Evolutionary conservation across 2,888 invertebrate species (phyloP), one percentile per base, ranked within the genome.

Genomic region (Harpalus rufipes): DNA sequence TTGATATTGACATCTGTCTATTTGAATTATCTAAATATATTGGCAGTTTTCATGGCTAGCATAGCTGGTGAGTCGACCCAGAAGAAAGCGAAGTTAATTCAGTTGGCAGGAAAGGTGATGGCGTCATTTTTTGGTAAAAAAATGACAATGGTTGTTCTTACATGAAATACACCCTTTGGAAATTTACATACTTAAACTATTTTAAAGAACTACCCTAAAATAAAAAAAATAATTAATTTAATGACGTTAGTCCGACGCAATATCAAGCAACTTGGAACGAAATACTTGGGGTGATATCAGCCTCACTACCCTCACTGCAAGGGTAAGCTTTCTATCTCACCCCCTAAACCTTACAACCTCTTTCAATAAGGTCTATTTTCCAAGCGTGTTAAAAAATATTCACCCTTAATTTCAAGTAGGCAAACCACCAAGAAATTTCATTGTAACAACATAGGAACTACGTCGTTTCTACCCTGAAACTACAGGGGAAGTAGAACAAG

Each of bases 371-470:
- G 68, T 7, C 32, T 56, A 72, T n/a, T 58, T 44, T 82, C 82
- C 72, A 56, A n/a, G 16, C 16, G 68, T 12, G 21, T 51, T 56
- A 58, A 82, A 68, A 82, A 82, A 72, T 72, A 72, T 82, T 56
- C 82, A 82, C 82, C 82, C 82, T 58, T 41, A 74, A 74, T 74
- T 74, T 74, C 21, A 82, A 58, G 32, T 56, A 72, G 32, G 10
- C 56, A 18, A 39, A 39, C 39, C 82, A 82, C 58, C 14, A 56
- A 72, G 7, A 58, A 82, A 82, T 32, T 12, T 16, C 82, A 72
- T 58, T 58, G 68, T 63, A 21, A 6, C 39, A 8, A 10, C 21
- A 39, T 14, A 61, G 10, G 59, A 59, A 61, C 6, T 14, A 41
- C 25, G 39, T 39, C 12, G 32, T 14, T 41, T 16, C 59, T 14